Conservation (phyloP, 2,888 invertebrate species). For the Calliopum simillimum region DNA sequence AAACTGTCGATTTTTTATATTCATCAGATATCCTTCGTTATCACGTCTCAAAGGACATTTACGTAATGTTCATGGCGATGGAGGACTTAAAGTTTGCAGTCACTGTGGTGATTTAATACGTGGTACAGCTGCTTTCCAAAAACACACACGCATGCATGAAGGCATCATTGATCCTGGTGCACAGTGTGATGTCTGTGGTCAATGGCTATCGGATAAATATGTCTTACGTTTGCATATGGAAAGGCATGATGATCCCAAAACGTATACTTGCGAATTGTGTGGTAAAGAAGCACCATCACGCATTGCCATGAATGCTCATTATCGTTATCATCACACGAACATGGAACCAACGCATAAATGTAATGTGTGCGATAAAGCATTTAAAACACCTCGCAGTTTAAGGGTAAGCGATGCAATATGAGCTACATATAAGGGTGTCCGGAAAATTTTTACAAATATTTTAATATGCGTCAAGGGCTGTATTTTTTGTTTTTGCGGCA, state of each 20-base stretch:
- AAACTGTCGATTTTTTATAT: background rate
- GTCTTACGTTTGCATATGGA: constrained; percentile 32
- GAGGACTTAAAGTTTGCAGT: constrained; percentile 27
- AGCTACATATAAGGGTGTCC: too few species aligned
- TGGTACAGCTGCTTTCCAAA: constrained; percentile 21
- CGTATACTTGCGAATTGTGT: constrained; percentile 25
- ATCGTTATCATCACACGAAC: constrained; percentile 23
- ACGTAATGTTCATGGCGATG: constrained; percentile 27
- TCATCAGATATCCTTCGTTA: constrained; percentile 12
- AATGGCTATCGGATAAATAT: constrained; percentile 33
- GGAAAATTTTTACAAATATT: too few species aligned
- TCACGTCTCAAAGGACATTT: constrained; percentile 24
- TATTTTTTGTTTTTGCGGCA: too few species aligned
- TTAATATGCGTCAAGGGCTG: too few species aligned
- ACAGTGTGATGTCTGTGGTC: constrained; percentile 26
- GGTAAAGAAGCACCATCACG: constrained; percentile 29
- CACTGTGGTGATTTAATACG: constrained; percentile 28
- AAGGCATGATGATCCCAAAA: constrained; percentile 5
- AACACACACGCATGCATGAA: constrained; percentile 25
- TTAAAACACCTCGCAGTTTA: constrained; percentile 29
- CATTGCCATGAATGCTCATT: constrained; percentile 27
- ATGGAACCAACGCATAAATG: constrained; percentile 24
- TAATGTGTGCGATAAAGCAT: constrained; percentile 13
- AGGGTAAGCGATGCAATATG: constrained; percentile 7
- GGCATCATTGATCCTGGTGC: constrained; percentile 11